Evolutionary conservation across 2,113 vertebrate genomes (phyloP).

Genomic region (Synodontis membranacea): DNA sequence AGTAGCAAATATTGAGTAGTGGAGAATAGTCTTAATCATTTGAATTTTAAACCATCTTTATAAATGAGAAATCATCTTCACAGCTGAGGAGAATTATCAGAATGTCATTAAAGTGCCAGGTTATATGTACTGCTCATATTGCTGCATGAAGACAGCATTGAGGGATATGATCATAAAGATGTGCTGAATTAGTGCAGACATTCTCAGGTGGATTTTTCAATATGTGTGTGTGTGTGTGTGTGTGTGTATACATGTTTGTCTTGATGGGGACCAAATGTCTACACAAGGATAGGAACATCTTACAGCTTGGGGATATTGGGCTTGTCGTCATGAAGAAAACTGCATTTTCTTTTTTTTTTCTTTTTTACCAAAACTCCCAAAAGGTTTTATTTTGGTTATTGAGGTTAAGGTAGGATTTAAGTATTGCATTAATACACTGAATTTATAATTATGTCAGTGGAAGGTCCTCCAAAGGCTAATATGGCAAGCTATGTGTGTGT

Average conservation of each 20-base stretch:
- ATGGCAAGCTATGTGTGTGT: not conserved
- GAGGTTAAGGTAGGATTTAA: not conserved
- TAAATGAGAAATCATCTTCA: conserved; percentile 11
- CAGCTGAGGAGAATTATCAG: not conserved
- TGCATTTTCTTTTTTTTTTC: too few relatives aligned
- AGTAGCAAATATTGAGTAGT: not conserved
- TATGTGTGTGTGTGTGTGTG: not conserved
- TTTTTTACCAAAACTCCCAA: not conserved
- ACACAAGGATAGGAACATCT: not conserved
- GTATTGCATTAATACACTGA: not conserved
- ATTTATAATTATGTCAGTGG: not conserved
- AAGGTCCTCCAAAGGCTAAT: not conserved
- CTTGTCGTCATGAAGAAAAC: not conserved
- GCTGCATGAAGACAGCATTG: not conserved
- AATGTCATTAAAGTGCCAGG: not conserved
- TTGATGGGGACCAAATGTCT: not conserved
- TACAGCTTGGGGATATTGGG: not conserved
- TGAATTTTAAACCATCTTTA: not conserved
- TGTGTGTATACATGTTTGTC: not conserved
- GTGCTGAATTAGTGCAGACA: not conserved
- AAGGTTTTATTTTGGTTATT: not conserved
- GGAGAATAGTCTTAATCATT: not conserved
- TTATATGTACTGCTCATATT: not conserved
- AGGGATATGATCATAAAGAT: not conserved
- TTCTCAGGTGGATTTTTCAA: not conserved